Evolutionary conservation across 2,113 vertebrate species (phyloP).

Genomic region (Pyxicephalus adspersus): DNA sequence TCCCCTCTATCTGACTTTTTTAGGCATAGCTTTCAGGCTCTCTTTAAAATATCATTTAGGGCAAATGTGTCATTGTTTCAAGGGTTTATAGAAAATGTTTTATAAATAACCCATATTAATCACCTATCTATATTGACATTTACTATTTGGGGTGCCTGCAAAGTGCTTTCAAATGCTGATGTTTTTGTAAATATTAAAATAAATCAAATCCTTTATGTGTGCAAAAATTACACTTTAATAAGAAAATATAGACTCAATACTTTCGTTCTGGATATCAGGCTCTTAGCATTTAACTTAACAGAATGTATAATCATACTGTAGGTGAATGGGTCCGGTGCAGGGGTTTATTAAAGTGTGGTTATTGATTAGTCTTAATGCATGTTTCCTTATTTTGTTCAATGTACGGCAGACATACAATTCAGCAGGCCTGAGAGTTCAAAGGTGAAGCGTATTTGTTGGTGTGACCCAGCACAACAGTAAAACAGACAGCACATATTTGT

Average conservation of each 20-base stretch:
- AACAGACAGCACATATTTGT: slow-evolving; percentile 2
- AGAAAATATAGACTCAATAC: slow-evolving; percentile 21
- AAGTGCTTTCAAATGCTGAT: slow-evolving; percentile 5
- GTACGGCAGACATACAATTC: slow-evolving; percentile 14
- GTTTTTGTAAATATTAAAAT: neutral
- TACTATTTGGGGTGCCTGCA: neutral
- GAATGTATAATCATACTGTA: neutral
- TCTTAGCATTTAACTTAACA: neutral
- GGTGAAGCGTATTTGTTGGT: slow-evolving; percentile 11
- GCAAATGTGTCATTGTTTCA: too few relatives aligned
- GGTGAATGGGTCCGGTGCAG: neutral
- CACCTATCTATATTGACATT: too few relatives aligned
- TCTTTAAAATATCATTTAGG: too few relatives aligned
- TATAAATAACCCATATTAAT: too few relatives aligned
- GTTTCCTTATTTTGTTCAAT: slow-evolving; percentile 29
- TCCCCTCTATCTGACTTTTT: too few relatives aligned
- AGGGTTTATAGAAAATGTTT: too few relatives aligned
- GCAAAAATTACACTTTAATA: slow-evolving; percentile 22
- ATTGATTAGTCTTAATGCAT: slow-evolving; percentile 3
- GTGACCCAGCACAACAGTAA: slow-evolving; percentile 33
- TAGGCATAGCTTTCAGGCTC: too few relatives aligned
- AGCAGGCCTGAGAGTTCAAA: slow-evolving; percentile 30
- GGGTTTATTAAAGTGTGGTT: neutral
- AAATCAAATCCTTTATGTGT: slow-evolving; percentile 1
- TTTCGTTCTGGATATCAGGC: slow-evolving; percentile 20